Conservation (phyloP, 2,113 vertebrate species). For the Nesoenas mayeri region DNA sequence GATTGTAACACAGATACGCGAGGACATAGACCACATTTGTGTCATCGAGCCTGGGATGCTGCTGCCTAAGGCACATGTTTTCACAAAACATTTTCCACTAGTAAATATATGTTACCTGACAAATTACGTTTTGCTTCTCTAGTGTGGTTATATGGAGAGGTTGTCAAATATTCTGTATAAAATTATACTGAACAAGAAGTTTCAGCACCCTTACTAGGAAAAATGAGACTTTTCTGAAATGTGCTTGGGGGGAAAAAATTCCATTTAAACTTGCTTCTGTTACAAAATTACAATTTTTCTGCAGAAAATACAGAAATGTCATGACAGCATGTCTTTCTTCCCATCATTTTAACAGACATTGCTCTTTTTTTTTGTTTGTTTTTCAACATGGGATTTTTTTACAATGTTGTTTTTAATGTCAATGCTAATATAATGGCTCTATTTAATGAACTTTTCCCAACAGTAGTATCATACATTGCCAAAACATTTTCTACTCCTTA, state of each 20-base stretch:
- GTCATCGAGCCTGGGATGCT: fast-evolving
- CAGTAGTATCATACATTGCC: not conserved
- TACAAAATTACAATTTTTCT: not conserved
- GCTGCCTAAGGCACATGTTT: fast-evolving
- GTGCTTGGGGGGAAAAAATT: not conserved
- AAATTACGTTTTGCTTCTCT: not conserved
- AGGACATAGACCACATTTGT: not conserved
- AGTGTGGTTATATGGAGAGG: not conserved
- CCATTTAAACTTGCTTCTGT: not conserved
- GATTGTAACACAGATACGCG: fast-evolving
- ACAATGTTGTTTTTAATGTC: not conserved
- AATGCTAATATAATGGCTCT: not conserved
- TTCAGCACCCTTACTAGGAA: not conserved
- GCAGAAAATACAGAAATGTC: not conserved
- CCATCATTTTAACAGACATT: not conserved
- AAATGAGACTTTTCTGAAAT: not conserved
- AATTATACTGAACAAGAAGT: not conserved
- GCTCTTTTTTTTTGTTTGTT: not conserved
- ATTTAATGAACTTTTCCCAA: not conserved
- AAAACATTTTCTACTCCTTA: not conserved
- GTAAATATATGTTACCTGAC: not conserved
- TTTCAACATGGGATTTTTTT: too few species aligned
- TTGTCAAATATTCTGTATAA: not conserved
- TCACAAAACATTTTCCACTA: not conserved
- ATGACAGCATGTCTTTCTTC: not conserved